phyloP scores from a whole-genome alignment of 2,888 invertebrate species.

The Mesorhabditis sp. region DNA sequence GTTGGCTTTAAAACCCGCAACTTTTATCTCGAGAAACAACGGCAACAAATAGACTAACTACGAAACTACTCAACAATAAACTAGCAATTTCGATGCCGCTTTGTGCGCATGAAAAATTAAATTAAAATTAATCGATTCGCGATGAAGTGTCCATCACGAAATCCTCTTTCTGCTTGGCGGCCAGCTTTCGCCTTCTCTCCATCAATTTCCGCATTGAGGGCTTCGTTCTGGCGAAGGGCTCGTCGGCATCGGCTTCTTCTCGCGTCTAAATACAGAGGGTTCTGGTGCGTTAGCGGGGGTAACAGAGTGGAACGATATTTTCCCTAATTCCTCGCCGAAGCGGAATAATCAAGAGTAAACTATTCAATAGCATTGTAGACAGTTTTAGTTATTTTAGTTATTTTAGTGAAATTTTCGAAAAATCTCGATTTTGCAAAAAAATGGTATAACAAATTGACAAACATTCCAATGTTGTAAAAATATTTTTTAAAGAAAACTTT shows the following conservation, averaged over 20 bases:
- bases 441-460: no score
- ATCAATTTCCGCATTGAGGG: slow-evolving; percentile 44
- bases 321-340: no score
- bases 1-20: slow-evolving; percentile 2
- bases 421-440: no score
- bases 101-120: background rate
- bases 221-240: slow-evolving; percentile 46
- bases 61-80: background rate
- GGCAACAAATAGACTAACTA: background rate
- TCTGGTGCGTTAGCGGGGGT: no score
- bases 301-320: no score
- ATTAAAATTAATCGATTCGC: background rate
- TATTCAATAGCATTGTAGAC: no score
- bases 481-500: no score
- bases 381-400: background rate
- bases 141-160: background rate
- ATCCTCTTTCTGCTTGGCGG: background rate
- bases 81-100: background rate
- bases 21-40: background rate
- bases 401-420: no score
- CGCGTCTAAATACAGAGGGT: background rate
- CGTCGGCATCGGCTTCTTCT: background rate
- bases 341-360: no score
- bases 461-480: no score
- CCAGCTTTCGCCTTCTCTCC: slow-evolving; percentile 35